Conservation (phyloP, 35 echinoderm and acorn worm species). For the Eucidaris tribuloides region DNA sequence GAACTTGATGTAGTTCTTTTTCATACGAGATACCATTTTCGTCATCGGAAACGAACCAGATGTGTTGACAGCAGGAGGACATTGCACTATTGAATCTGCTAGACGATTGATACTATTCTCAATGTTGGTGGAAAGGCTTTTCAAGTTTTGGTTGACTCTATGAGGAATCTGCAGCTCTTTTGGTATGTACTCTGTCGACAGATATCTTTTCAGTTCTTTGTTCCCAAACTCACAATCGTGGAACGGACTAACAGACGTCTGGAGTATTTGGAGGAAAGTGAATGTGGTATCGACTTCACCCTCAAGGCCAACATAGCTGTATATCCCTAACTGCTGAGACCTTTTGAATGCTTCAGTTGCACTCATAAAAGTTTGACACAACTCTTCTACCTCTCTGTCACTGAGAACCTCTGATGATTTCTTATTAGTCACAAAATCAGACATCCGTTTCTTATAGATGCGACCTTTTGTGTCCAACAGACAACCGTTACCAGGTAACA, state of each 20-base stretch:
- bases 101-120: too few species aligned
- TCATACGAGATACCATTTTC: too few species aligned
- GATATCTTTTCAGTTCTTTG: background rate
- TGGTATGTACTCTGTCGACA: conserved; percentile 7
- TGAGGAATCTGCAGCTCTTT: background rate
- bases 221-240: background rate
- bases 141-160: too few species aligned
- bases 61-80: too few species aligned
- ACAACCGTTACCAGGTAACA: conserved; percentile 21
- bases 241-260: background rate
- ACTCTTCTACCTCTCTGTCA: background rate
- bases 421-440: background rate
- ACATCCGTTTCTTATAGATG: conserved; percentile 12
- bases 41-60: too few species aligned
- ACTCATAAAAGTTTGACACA: background rate
- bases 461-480: conserved; percentile 60
- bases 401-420: background rate
- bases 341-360: background rate
- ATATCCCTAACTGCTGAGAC: background rate
- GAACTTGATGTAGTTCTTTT: too few species aligned
- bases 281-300: background rate
- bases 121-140: too few species aligned
- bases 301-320: conserved; percentile 2
- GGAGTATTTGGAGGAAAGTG: background rate
- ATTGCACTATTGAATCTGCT: too few species aligned